Evolutionary conservation across 2,888 invertebrate genomes (phyloP), one percentile per base, ranked within the genome.

Genomic region (Gymnocheta viridis): DNA sequence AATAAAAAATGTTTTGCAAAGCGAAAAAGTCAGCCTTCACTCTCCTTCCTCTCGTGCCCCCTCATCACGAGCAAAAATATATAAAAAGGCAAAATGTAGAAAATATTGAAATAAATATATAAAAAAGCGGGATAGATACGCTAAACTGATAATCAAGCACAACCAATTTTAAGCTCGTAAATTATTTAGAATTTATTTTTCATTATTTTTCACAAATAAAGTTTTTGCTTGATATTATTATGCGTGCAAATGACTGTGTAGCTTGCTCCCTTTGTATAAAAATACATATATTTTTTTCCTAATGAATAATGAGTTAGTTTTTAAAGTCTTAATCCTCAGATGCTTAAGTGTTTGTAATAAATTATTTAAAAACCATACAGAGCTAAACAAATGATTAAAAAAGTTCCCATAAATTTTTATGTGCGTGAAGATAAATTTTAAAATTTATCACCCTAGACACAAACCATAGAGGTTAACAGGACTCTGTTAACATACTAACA

Each of bases 271-370:
- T 24, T 54, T 41, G 27, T n/a, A 29, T 19, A 19, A 58, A 24
- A 35, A 10, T 24, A 66, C n/a, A n/a, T n/a, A n/a, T n/a, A 10
- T 32, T 66, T 47, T 4, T 67, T 67, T 67, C 67, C 24, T 0
- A 69, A 60, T 73, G 58, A 80, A 67, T 80, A 73, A 80, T 80
- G 41, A 51, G 66, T 41, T 5, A 22, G 22, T 9, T 32, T 22
- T 80, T 80, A 66, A 72, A 38, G 47, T 17, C 38, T 66, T 60
- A 73, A 80, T 67, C 58, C 49, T 32, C 49, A 80, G 38, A 29
- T 73, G 73, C 38, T 73, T 73, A 51, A 66, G 49, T 73, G 47
- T 32, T 58, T 7, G 41, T 56, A 58, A 73, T 73, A 51, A 67
- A 60, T 73, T 73, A 60, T 73, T 80, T 67, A 49, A 47, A 49